These are phyloP conservation scores for Sebastes alutus DNA, from an alignment of 2,797 vertebrate genomes.

Conservation along the genomic window DNA sequence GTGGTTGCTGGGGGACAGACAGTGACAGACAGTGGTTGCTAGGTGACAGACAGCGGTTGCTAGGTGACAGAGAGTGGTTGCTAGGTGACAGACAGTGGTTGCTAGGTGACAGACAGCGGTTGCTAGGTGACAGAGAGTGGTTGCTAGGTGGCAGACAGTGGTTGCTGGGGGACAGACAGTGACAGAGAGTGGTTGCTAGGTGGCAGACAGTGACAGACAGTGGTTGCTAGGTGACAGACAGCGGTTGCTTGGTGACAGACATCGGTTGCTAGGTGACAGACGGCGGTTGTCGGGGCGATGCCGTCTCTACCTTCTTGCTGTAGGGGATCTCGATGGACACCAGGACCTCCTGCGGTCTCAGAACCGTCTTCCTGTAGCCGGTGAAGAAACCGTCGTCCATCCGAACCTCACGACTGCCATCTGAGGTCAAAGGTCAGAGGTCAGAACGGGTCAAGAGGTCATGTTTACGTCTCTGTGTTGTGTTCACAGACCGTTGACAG, in stretches of 20 bases:
- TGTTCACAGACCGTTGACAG: too few species aligned
- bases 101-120: not conserved
- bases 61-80: not conserved
- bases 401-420: conserved; percentile 51
- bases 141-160: too few species aligned
- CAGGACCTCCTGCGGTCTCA: conserved; percentile 62
- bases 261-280: too few species aligned
- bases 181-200: not conserved
- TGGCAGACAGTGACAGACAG: too few species aligned
- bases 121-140: not conserved
- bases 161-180: too few species aligned
- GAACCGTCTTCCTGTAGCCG: conserved; percentile 64
- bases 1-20: not conserved
- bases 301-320: conserved; percentile 57
- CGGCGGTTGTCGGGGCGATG: fast-evolving
- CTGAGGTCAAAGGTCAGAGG: conserved; percentile 38
- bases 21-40: not conserved
- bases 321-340: conserved; percentile 61
- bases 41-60: too few species aligned
- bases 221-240: too few species aligned
- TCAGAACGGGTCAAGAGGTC: too few species aligned
- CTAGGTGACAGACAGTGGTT: too few species aligned
- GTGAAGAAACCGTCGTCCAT: conserved; percentile 72
- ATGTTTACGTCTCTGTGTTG: too few species aligned
- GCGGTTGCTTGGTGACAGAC: too few species aligned